Conservation (phyloP, 2,797 vertebrate genomes). For the Gambelia wislizenii region DNA sequence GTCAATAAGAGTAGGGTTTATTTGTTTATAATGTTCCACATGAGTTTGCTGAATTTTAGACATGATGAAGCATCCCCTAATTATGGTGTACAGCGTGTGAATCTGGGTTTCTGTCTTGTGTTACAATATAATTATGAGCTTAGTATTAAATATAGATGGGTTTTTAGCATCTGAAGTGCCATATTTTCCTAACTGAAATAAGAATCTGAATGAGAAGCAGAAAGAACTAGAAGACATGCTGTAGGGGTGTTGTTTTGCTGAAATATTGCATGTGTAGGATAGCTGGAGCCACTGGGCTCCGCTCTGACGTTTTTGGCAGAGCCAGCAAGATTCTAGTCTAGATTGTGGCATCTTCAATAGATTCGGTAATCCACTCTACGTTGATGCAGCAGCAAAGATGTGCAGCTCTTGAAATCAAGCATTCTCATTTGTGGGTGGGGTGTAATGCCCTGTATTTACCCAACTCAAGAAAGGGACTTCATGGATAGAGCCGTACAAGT, state of each 20-base stretch:
- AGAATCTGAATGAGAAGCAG: slow-evolving; percentile 46
- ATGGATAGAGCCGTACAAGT: too few species aligned
- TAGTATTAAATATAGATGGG: slow-evolving; percentile 41
- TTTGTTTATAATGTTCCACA: slow-evolving; percentile 32
- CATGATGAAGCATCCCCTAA: slow-evolving; percentile 48
- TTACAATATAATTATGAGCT: slow-evolving; percentile 52
- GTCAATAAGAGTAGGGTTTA: neutral
- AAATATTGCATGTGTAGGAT: neutral
- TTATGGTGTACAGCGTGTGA: slow-evolving; percentile 18
- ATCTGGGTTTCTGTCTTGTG: slow-evolving; percentile 50
- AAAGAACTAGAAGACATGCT: slow-evolving; percentile 23
- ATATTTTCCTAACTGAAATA: slow-evolving; percentile 62
- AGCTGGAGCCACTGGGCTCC: neutral
- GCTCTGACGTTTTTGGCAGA: neutral
- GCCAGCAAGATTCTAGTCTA: neutral
- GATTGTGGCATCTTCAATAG: neutral
- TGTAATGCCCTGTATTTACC: too few species aligned
- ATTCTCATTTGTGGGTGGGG: too few species aligned
- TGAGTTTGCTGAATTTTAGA: slow-evolving; percentile 50
- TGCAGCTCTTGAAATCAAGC: neutral
- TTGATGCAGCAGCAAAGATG: neutral
- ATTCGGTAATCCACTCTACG: neutral
- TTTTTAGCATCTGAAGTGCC: slow-evolving; percentile 53
- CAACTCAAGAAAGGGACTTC: too few species aligned
- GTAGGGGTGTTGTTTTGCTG: slow-evolving; percentile 26